A percentile compares a stretch with the other conserved stretches of the same genome.
These are phyloP conservation scores for Sinocyclocheilus maitianheensis DNA, from an alignment of 2,113 vertebrate species.

Conservation along the genomic window DNA sequence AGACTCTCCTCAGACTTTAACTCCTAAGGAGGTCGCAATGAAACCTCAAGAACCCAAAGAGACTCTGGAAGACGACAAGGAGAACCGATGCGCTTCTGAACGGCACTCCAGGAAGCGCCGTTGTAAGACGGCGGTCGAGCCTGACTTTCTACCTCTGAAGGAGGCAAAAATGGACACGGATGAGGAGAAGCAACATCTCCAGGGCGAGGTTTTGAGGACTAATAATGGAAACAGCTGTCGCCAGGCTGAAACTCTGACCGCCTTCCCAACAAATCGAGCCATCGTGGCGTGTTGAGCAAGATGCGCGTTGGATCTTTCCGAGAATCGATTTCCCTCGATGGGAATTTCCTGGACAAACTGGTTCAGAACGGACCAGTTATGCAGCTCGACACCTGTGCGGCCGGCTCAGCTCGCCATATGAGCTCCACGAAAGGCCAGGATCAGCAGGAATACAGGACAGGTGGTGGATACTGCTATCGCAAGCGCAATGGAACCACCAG, in stretches of 20 bases:
- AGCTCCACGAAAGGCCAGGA: constrained; percentile 1
- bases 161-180: constrained; percentile 80
- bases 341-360: constrained; percentile 37
- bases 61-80: constrained; percentile 63
- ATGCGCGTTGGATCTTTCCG: neutral
- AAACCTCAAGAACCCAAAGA: neutral
- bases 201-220: constrained; percentile 51
- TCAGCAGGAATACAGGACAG: neutral
- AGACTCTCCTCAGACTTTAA: neutral
- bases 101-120: constrained; percentile 80
- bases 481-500: neutral
- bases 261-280: constrained; percentile 72
- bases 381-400: neutral
- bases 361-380: constrained; percentile 45
- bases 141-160: constrained; percentile 83
- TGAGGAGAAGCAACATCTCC: constrained; percentile 55
- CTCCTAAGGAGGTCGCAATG: constrained; percentile 32
- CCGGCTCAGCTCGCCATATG: neutral
- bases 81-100: constrained; percentile 62
- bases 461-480: neutral
- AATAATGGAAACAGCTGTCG: constrained; percentile 57
- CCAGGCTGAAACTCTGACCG: constrained; percentile 68
- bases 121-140: constrained; percentile 69
- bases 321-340: constrained; percentile 47
- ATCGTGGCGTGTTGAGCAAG: constrained; percentile 78